Conservation (phyloP, 1,140 invertebrate genomes). For the Danaus melanippus region DNA sequence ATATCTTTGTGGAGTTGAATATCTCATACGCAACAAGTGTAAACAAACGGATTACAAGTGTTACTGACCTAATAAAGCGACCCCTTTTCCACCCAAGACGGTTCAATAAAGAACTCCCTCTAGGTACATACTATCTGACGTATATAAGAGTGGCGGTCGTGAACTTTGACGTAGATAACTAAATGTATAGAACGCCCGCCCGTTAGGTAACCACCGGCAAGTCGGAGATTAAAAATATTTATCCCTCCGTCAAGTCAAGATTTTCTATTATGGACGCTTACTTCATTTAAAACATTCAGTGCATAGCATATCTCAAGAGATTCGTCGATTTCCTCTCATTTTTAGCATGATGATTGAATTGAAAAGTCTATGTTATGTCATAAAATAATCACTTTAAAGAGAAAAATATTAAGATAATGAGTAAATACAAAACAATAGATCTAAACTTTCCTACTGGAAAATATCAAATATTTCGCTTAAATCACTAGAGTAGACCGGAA, state of each 20-base stretch:
- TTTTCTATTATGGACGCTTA: conserved; percentile 2
- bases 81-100: conserved; percentile 66
- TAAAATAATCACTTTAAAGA: too few species aligned
- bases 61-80: conserved; percentile 71
- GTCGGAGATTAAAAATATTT: conserved; percentile 46
- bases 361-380: too few species aligned
- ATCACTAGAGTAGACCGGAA: too few species aligned
- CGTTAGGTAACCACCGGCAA: conserved; percentile 40
- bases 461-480: too few species aligned
- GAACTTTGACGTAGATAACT: conserved; percentile 65
- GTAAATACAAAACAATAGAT: too few species aligned
- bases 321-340: too few species aligned
- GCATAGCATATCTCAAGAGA: too few species aligned
- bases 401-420: too few species aligned
- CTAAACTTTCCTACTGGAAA: too few species aligned
- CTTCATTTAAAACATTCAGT: too few species aligned
- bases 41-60: conserved; percentile 65
- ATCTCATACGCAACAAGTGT: conserved; percentile 45
- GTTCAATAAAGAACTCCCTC: conserved; percentile 69
- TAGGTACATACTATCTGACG: conserved; percentile 60
- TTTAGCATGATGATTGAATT: too few species aligned
- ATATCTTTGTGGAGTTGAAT: conserved; percentile 19
- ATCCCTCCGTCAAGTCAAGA: conserved; percentile 35
- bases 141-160: conserved; percentile 67
- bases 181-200: conserved; percentile 51